These are phyloP conservation scores for Axinella damicornis DNA, from an alignment of 37 sponge, comb jelly and placozoan genomes.

Conservation along the genomic window DNA sequence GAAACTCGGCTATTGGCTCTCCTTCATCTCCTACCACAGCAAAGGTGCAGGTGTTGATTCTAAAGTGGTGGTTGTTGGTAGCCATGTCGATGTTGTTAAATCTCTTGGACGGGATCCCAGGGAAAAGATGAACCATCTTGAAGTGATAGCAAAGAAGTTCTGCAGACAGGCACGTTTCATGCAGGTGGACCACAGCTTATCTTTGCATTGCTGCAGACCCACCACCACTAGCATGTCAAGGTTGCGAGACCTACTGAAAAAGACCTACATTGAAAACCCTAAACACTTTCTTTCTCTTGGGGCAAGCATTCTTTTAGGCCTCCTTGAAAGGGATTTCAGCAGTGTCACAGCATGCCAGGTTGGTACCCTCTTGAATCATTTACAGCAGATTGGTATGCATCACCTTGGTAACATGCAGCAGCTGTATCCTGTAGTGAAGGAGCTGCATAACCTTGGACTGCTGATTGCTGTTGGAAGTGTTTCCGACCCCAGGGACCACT, in stretches of 20 bases:
- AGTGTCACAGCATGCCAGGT: neutral
- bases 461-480: constrained; percentile 15
- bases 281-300: neutral
- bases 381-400: neutral
- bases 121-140: neutral
- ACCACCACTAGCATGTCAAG: neutral
- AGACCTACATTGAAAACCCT: neutral
- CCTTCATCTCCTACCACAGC: constrained; percentile 12
- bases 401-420: no score
- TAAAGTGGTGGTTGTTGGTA: constrained; percentile 24
- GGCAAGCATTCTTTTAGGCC: neutral
- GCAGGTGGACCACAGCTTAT: neutral
- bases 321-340: constrained; percentile 16
- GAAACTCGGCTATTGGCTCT: constrained; percentile 35
- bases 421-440: neutral
- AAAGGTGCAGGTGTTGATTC: neutral
- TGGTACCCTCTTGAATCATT: neutral
- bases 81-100: constrained; percentile 12
- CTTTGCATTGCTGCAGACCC: neutral
- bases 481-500: neutral
- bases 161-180: neutral
- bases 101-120: constrained; percentile 2
- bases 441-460: constrained; percentile 13
- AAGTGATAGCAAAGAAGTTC: neutral
- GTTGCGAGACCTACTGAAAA: neutral